These are phyloP conservation scores for Zygothrica quintamaculata DNA, from an alignment of 2,888 invertebrate species.

Conservation along the genomic window DNA sequence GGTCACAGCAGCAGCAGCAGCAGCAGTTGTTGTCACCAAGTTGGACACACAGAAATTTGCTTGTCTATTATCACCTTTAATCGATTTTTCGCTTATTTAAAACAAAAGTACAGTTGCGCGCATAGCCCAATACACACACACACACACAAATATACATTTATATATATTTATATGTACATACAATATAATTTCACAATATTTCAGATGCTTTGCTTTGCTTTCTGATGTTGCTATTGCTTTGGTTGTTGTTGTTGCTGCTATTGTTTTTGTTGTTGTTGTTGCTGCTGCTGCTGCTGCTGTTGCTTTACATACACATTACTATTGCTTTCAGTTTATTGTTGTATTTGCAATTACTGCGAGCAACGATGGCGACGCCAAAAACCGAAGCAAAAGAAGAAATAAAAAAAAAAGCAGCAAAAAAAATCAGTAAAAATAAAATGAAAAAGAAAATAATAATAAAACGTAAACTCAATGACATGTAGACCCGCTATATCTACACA, in stretches of 20 bases:
- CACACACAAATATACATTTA: too few relatives aligned
- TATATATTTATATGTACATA: constrained; percentile 15
- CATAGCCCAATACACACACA: constrained; percentile 35
- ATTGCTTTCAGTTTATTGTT: constrained; percentile 79
- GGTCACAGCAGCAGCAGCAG: constrained; percentile 38
- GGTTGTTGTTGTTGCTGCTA: constrained; percentile 72
- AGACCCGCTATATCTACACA: constrained; percentile 20
- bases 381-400: constrained; percentile 49
- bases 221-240: constrained; percentile 76
- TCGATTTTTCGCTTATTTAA: constrained; percentile 81
- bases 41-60: constrained; percentile 78
- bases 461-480: constrained; percentile 65
- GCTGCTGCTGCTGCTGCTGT: constrained; percentile 26
- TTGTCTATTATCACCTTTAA: constrained; percentile 82
- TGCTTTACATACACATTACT: constrained; percentile 68
- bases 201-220: constrained; percentile 63
- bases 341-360: constrained; percentile 72
- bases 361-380: constrained; percentile 41
- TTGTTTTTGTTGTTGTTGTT: constrained; percentile 64
- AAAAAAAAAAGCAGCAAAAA: constrained; percentile 38
- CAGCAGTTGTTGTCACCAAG: constrained; percentile 60
- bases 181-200: constrained; percentile 73
- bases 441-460: constrained; percentile 43
- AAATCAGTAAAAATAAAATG: constrained; percentile 12
- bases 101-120: constrained; percentile 79